These are phyloP conservation scores for Apogon hyalosoma DNA, from an alignment of 2,797 vertebrate genomes.

Conservation along the genomic window DNA sequence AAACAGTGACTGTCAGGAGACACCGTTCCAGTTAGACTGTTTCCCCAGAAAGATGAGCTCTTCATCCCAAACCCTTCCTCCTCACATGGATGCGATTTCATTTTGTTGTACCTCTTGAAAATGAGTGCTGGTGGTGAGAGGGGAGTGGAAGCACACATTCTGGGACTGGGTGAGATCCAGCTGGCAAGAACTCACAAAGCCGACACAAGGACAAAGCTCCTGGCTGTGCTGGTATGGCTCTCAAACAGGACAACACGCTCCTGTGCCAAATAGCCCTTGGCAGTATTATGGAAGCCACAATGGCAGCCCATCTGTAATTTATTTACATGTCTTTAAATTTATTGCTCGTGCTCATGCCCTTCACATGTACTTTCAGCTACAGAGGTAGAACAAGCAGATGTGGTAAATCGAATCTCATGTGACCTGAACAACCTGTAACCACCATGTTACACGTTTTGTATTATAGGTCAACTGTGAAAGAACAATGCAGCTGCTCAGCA, in stretches of 20 bases:
- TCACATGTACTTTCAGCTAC: constrained; percentile 43
- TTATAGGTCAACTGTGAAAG: constrained; percentile 45
- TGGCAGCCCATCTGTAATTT: constrained; percentile 69
- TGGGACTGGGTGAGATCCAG: constrained; percentile 75
- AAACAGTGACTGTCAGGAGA: constrained; percentile 51
- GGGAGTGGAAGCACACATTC: constrained; percentile 72
- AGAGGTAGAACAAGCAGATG: constrained; percentile 31
- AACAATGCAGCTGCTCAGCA: constrained; percentile 32
- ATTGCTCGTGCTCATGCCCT: constrained; percentile 36
- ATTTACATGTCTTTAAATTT: constrained; percentile 71
- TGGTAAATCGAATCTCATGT: constrained; percentile 46
- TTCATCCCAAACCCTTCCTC: constrained; percentile 53
- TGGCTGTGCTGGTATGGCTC: constrained; percentile 73
- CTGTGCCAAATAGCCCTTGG: constrained; percentile 74
- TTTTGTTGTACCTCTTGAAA: constrained; percentile 73
- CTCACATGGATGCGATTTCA: constrained; percentile 61
- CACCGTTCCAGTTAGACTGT: constrained; percentile 25
- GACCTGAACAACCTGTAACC: constrained; percentile 31
- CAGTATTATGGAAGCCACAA: constrained; percentile 61
- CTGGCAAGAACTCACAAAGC: constrained; percentile 73
- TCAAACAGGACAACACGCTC: constrained; percentile 67
- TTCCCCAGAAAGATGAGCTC: constrained; percentile 43
- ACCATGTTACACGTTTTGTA: constrained; percentile 22
- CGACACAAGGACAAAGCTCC: constrained; percentile 78
- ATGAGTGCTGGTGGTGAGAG: constrained; percentile 50